Evolutionary conservation across 2,113 vertebrate species (phyloP).

Genomic region (Chamaea fasciata): DNA sequence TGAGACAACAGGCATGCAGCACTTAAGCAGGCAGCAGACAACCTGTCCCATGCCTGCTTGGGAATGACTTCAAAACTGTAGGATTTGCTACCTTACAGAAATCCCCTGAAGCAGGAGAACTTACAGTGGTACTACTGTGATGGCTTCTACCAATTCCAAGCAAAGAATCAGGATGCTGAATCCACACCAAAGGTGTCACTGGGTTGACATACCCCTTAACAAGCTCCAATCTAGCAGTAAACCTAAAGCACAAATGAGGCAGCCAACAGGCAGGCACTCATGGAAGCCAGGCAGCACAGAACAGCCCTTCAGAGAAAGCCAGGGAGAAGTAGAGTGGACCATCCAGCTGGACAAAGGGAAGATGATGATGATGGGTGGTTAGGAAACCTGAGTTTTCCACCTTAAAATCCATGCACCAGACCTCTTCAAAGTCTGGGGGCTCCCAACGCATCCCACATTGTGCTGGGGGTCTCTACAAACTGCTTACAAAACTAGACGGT

Average conservation of each 20-base stretch:
- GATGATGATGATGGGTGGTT: not conserved
- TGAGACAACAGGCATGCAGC: not conserved
- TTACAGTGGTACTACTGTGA: rapidly evolving
- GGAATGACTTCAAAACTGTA: not conserved
- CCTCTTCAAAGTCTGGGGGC: not conserved
- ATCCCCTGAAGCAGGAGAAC: not conserved
- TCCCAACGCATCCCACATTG: not conserved
- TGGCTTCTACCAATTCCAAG: not conserved
- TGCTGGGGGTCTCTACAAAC: not conserved
- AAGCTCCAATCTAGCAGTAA: not conserved
- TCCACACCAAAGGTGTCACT: not conserved
- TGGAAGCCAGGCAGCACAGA: not conserved
- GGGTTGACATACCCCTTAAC: rapidly evolving
- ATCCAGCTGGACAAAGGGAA: not conserved
- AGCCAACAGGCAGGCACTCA: not conserved
- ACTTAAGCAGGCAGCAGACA: not conserved
- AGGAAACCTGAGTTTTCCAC: not conserved
- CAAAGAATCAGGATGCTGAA: not conserved
- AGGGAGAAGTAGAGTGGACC: not conserved
- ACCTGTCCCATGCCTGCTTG: not conserved
- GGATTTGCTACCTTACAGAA: not conserved
- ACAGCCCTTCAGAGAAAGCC: not conserved
- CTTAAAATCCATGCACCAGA: not conserved
- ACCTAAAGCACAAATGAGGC: not conserved
- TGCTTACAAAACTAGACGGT: rapidly evolving